Evolutionary conservation across 2,797 vertebrate genomes (phyloP), one percentile per base, ranked within the genome.

Genomic region (Morelia viridis): DNA sequence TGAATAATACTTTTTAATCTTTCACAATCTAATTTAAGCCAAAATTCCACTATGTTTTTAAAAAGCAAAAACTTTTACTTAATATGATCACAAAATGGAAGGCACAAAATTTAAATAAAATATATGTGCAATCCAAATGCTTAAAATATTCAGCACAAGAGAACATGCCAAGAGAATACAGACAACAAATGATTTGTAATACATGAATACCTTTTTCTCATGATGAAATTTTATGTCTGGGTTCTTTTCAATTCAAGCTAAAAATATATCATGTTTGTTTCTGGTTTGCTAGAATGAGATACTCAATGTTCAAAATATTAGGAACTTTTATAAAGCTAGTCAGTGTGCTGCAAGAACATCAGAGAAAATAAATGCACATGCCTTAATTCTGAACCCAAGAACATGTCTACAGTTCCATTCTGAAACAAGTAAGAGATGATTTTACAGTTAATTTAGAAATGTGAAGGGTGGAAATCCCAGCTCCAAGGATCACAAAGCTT

Each of bases 401-500:
- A 84, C 19, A 15, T 56, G 60, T 24, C 26, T 87, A 31, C 35
- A 91, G 35, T 6, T 1, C 60, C 62, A 46, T 0, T 2, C 0
- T 0, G 68, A 15, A 12, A 9, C 41, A 1, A 9, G 68, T 87
- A 92, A 58, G 56, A 76, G 41, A 28, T 46, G 35, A 26, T 89
- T 90, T 92, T 85, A 58, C 13, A 50, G 35, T 89, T 85, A 68
- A 93, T 89, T 93, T 4, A 60, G 61, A 94, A 92, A 89, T 62
- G 89, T 83, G 58, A 92, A 88, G 87, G 65, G 60, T 84, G 19
- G 80, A 92, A 93, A 91, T 83, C 88, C 92, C 92, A 94, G 92
- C 83, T 0, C 0, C 0, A 6, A 87, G 92, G 91, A 94, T 93
- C 92, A 96, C 15, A 90, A 5, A 90, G 94, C 68, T 93, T 94